phyloP scores from a whole-genome alignment of 2,888 invertebrate genomes.

The Gortyna flavago region DNA sequence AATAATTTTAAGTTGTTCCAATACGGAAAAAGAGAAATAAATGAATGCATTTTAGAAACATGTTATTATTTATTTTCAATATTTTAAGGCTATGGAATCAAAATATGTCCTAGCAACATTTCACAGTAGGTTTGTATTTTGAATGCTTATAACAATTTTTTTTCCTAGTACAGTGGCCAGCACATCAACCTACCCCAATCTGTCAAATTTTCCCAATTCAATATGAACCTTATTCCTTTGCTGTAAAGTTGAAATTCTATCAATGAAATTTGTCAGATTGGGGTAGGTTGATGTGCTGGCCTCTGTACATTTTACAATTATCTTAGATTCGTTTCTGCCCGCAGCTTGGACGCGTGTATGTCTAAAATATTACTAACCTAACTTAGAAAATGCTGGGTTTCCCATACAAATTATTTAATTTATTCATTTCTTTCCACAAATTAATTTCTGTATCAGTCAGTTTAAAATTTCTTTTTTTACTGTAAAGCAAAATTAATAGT shows the following conservation, averaged over 20 bases:
- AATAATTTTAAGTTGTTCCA: slow-evolving; percentile 60
- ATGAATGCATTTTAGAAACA: slow-evolving; percentile 47
- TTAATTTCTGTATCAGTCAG: not conserved
- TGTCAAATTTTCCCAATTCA: too few relatives aligned
- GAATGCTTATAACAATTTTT: not conserved
- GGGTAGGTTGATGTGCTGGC: too few relatives aligned
- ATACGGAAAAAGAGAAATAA: slow-evolving; percentile 53
- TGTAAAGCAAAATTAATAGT: not conserved
- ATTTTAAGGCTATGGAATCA: not conserved
- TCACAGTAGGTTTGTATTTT: not conserved
- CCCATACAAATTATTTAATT: too few relatives aligned
- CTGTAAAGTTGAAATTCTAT: too few relatives aligned
- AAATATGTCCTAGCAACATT: not conserved
- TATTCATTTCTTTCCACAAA: not conserved
- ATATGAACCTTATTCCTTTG: too few relatives aligned
- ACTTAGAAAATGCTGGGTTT: too few relatives aligned
- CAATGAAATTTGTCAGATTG: too few relatives aligned
- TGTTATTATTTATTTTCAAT: slow-evolving; percentile 15
- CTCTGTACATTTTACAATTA: not conserved
- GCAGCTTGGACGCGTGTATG: too few relatives aligned
- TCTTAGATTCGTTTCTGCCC: too few relatives aligned
- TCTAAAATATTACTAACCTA: too few relatives aligned
- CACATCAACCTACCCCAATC: too few relatives aligned
- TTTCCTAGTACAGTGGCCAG: not conserved
- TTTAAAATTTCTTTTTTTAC: not conserved